These are phyloP conservation scores for Morpho deidamia DNA, from an alignment of 2,888 invertebrate species.

Conservation along the genomic window DNA sequence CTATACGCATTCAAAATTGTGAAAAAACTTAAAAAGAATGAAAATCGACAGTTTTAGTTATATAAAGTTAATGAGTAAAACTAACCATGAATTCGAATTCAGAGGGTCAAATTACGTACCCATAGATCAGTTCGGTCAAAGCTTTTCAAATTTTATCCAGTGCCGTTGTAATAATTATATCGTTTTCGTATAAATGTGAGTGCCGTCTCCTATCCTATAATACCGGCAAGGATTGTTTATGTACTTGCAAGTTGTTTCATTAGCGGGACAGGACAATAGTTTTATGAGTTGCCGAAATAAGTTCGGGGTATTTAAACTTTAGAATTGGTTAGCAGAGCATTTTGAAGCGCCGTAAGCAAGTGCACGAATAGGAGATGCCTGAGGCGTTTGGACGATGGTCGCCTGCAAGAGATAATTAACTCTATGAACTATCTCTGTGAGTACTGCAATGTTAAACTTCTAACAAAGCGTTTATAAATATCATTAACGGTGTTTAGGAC, in stretches of 20 bases:
- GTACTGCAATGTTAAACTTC: slow-evolving; percentile 60
- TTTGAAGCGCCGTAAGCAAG: slow-evolving; percentile 44
- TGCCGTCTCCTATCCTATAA: neutral
- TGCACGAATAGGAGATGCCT: slow-evolving; percentile 40
- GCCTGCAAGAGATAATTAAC: slow-evolving; percentile 66
- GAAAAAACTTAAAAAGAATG: too few species aligned
- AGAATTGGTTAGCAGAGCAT: slow-evolving; percentile 67
- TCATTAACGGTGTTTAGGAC: slow-evolving; percentile 12
- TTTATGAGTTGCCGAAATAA: slow-evolving; percentile 72
- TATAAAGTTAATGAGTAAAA: too few species aligned
- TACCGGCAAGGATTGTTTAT: slow-evolving; percentile 24
- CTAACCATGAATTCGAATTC: too few species aligned
- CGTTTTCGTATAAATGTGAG: neutral
- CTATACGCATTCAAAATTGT: too few species aligned
- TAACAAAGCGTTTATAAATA: slow-evolving; percentile 59
- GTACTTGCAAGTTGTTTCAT: slow-evolving; percentile 38
- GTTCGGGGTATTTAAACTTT: slow-evolving; percentile 68
- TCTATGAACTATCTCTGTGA: slow-evolving; percentile 63
- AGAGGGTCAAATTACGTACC: too few species aligned
- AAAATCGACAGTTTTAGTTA: too few species aligned
- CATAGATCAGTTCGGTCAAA: too few species aligned
- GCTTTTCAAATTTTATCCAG: too few species aligned
- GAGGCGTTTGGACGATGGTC: slow-evolving; percentile 45
- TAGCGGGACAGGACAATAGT: slow-evolving; percentile 57
- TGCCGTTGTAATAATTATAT: too few species aligned